A percentile compares a stretch with the other conserved stretches of the same genome.
Evolutionary conservation across 2,797 vertebrate species (phyloP).

Genomic region (Enteromius fasciolatus): DNA sequence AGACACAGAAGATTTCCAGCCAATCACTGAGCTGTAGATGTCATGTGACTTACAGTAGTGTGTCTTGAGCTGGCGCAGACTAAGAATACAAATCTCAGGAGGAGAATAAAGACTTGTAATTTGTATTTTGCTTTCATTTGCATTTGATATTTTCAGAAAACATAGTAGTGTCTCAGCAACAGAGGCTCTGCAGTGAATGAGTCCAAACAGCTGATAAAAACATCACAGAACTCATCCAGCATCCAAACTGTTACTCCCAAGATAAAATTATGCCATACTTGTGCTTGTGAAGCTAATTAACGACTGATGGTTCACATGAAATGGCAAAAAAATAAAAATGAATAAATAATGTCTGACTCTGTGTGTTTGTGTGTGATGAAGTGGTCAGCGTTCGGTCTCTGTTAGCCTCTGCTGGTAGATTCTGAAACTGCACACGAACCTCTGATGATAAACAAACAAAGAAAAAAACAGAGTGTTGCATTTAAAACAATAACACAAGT

Average conservation of each 20-base stretch:
- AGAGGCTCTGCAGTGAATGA: background rate
- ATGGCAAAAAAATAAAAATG: background rate
- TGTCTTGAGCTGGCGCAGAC: background rate
- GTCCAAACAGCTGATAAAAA: background rate
- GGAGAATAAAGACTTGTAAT: background rate
- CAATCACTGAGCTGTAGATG: background rate
- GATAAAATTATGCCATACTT: background rate
- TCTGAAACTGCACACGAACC: background rate
- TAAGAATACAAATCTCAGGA: background rate
- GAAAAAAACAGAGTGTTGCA: too few species aligned
- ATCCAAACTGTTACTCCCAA: too few species aligned
- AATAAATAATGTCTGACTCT: background rate
- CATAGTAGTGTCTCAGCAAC: background rate
- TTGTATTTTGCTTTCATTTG: background rate
- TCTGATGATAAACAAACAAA: background rate
- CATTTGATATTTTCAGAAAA: background rate
- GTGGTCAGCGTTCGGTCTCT: background rate
- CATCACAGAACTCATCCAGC: background rate
- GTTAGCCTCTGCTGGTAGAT: background rate
- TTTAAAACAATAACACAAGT: background rate
- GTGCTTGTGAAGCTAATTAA: background rate
- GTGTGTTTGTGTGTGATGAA: background rate
- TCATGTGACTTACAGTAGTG: background rate
- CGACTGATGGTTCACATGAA: background rate
- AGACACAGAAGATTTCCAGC: background rate